phyloP scores from a whole-genome alignment of 2,888 invertebrate species.

The Balanococcus diminutus region DNA sequence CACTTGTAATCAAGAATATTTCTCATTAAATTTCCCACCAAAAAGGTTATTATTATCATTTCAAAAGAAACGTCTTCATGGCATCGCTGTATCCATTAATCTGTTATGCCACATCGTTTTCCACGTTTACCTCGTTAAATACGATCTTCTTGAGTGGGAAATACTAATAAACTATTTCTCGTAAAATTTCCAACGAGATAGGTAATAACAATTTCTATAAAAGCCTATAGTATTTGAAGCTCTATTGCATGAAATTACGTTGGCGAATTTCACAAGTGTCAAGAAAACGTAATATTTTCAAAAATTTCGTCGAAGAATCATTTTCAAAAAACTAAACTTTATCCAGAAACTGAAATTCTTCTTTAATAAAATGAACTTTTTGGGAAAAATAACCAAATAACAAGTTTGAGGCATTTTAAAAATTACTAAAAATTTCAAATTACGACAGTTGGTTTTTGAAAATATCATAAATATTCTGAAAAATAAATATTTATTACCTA shows the following conservation, averaged over 20 bases:
- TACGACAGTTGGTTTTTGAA: too few relatives aligned
- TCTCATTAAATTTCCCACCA: neutral
- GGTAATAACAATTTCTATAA: neutral
- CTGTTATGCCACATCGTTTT: neutral
- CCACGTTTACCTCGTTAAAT: neutral
- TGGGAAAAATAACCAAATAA: too few relatives aligned
- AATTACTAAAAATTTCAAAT: too few relatives aligned
- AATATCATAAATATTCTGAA: too few relatives aligned
- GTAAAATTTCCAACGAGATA: neutral
- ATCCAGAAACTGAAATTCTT: too few relatives aligned
- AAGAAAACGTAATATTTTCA: neutral
- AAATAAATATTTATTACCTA: too few relatives aligned
- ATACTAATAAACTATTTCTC: neutral
- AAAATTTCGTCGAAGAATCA: too few relatives aligned
- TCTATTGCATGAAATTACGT: neutral
- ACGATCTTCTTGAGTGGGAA: neutral
- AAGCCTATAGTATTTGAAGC: neutral
- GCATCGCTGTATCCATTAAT: neutral
- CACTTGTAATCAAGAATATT: neutral
- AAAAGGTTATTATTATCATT: neutral
- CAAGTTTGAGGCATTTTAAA: too few relatives aligned
- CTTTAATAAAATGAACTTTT: too few relatives aligned
- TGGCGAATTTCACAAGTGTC: neutral
- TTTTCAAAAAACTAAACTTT: too few relatives aligned
- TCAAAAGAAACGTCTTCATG: neutral